Evolutionary conservation across 2,113 vertebrate genomes (phyloP), one percentile per base, ranked within the genome.

Genomic region (Proteles cristata): DNA sequence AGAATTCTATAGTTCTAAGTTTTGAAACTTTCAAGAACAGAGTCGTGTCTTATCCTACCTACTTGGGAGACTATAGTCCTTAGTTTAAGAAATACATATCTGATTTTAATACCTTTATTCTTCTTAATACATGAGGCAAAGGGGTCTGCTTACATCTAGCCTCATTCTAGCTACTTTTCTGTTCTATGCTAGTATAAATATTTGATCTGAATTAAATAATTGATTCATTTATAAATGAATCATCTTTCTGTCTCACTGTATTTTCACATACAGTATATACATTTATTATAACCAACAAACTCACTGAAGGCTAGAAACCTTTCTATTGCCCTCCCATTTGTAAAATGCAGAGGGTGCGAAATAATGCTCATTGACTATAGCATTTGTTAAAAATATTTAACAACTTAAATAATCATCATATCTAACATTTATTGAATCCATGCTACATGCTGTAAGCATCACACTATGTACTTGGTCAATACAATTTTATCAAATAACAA

Each of bases 401-500:
- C 79, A 65, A 7, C 50, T 96, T n/a, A 91, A 87, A 53, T 68
- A 90, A 95, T 65, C 77, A 86, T 55, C 11, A 82, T 58, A 69
- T 43, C 15, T 89, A 97, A 74, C n/a, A 77, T 58, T 43, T 76
- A 65, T 14, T 93, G 35, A 96, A 96, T 68, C 5, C 39, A 77
- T 58, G 43, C 31, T 66, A 35, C 58, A 96, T 28, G 28, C 66
- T 83, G 83, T 83, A 87, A 84, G 12, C 23, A 73, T 61, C 35
- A 97, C 69, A 7, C 39, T 61, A 66, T 81, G 17, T 88, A 50
- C 48, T 35, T 61, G 17, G 85, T 73, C 50, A 61, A 89, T 65
- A 92, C 58, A 74, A 92, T 93, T 61, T 90, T 93, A 90, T 66
- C 58, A 91, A 94, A 92, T 83, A 95, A 88, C 19, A 93, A 93